Conservation (phyloP, 37 sponge, comb jelly and placozoan species). For the Crambe crambe region DNA sequence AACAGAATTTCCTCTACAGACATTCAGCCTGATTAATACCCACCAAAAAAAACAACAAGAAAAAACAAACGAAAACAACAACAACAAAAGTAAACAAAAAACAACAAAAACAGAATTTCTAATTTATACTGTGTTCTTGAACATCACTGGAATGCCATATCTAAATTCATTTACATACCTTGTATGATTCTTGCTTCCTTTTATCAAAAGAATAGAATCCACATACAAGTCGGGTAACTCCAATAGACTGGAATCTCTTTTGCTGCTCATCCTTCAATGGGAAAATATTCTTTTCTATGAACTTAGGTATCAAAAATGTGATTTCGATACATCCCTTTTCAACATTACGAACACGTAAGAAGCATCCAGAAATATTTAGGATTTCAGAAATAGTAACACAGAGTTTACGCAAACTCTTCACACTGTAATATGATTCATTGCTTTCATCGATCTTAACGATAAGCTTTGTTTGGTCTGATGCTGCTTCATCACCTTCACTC, state of each 20-base stretch:
- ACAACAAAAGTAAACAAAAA: too few relatives aligned
- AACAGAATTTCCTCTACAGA: too few relatives aligned
- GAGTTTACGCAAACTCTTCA: not conserved
- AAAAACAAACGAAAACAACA: too few relatives aligned
- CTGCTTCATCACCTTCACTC: too few relatives aligned
- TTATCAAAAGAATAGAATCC: not conserved
- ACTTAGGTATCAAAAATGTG: not conserved
- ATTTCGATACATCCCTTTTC: slow-evolving; percentile 7
- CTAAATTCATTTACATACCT: too few relatives aligned
- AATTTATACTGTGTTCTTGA: too few relatives aligned
- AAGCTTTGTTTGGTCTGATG: not conserved
- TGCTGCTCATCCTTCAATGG: slow-evolving; percentile 3
- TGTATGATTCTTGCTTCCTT: not conserved
- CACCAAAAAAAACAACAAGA: too few relatives aligned
- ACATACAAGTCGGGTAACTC: slow-evolving; percentile 3
- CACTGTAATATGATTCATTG: too few relatives aligned
- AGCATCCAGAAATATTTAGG: not conserved
- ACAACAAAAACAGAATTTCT: too few relatives aligned
- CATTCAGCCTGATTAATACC: too few relatives aligned
- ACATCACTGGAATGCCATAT: too few relatives aligned
- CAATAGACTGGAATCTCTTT: not conserved
- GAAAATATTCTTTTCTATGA: not conserved
- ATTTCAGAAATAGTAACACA: not conserved
- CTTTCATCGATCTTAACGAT: slow-evolving; percentile 1
- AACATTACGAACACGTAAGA: not conserved